Base-by-base conservation (phyloP, 1,140 invertebrate species). In the Armadillidium nasatum region DNA sequence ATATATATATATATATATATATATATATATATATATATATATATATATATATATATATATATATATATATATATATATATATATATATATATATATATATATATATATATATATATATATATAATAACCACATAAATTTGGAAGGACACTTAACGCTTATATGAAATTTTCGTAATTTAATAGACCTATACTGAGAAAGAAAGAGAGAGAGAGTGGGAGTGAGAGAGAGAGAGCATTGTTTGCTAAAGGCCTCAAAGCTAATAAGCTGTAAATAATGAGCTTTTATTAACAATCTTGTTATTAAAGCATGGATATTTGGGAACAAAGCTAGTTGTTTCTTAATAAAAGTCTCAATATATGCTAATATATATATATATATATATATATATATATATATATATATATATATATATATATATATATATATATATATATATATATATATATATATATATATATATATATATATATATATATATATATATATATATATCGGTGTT, bases 21-120 rank as follows among this genome's bases (percentile, higher is more conserved):
- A 68, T 68, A 68, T 68, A 68, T 68, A 68, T 68, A 68, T 68
- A 68, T 15, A 68, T 68, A 68, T 68, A 68, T 68, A 68, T 68
- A 68, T 68, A 68, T 68, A 68, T 68, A 68, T 68, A 68, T 68
- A 68, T 68, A 68, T 68, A 68, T 68, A 68, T 68, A 68, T 68
- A 68, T 68, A 68, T 68, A 68, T 68, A 68, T 68, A 68, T 68
- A 68, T 68, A 68, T 68, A 68, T 68, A 68, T 68, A 68, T 15
- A 68, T 68, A 68, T 68, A 68, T 68, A 68, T 15, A 68, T 68
- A 68, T 68, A 15, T 23, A 68, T 68, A 68, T 15, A 68, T 68
- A 15, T 68, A 68, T 68, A 68, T 68, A 68, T 68, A 15, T 68
- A 9, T 68, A 15, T 68, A 68, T 68, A 15, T 68, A n/a, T 68